These are phyloP conservation scores for Ovis aries DNA, from an alignment of 2,113 vertebrate species.

Conservation along the genomic window ARS-UI_Ramb_v3.0 NC_056063.1:71005001-71005500, in stretches of 20 bases:
- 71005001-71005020: conserved; percentile 90
- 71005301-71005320: too few relatives aligned
- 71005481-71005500: background rate
- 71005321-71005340: too few relatives aligned
- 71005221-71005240: too few relatives aligned
- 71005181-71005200: too few relatives aligned
- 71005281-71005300: too few relatives aligned
- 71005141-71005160: too few relatives aligned
- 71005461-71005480: background rate
- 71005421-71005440: background rate
- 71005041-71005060: conserved; percentile 95
- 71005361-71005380: background rate
- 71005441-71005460: background rate
- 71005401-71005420: background rate
- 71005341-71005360: too few relatives aligned
- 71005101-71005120: background rate
- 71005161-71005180: too few relatives aligned
- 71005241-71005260: background rate
- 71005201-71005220: too few relatives aligned
- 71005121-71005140: too few relatives aligned
- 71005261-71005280: too few relatives aligned
- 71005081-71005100: background rate
- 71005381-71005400: background rate
- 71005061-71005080: conserved; percentile 90
- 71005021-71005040: conserved; percentile 92